A percentile compares a stretch with the other conserved stretches of the same genome.
These are phyloP conservation scores for Pterocles burchelli DNA, from an alignment of 2,113 vertebrate species.

Conservation along the genomic window DNA sequence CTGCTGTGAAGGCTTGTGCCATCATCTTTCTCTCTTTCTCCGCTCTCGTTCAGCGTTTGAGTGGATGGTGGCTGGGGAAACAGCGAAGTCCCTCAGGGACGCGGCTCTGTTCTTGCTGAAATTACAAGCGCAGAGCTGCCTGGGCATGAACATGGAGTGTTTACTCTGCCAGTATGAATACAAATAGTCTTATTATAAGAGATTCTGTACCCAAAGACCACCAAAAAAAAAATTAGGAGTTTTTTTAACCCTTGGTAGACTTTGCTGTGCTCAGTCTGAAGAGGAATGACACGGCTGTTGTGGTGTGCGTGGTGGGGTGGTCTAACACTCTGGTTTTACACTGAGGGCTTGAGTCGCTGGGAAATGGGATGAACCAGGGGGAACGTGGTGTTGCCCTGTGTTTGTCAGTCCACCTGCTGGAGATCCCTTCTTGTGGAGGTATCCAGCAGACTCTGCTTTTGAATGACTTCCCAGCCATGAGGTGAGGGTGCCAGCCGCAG, in stretches of 20 bases:
- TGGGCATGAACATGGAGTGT: constrained; percentile 85
- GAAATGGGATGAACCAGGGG: neutral
- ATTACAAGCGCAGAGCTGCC: constrained; percentile 84
- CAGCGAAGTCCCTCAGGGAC: constrained; percentile 78
- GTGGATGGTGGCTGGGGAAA: constrained; percentile 77
- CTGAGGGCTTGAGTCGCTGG: neutral
- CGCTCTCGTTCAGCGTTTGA: constrained; percentile 72
- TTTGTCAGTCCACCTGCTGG: neutral
- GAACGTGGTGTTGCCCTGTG: rapidly evolving
- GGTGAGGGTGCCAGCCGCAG: neutral
- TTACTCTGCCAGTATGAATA: constrained; percentile 86
- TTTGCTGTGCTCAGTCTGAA: neutral
- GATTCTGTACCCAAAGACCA: constrained; percentile 81
- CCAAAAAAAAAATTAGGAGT: constrained; percentile 63
- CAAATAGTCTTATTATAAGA: constrained; percentile 86
- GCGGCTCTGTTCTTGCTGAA: constrained; percentile 81
- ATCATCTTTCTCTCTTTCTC: constrained; percentile 69
- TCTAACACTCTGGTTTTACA: rapidly evolving
- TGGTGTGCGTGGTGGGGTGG: neutral
- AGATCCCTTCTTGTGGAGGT: neutral
- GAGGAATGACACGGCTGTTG: neutral
- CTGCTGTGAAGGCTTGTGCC: constrained; percentile 55
- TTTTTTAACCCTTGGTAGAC: constrained; percentile 75
- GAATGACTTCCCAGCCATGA: neutral
- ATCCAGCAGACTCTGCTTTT: neutral